A percentile compares a stretch with the other conserved stretches of the same genome.
These are phyloP conservation scores for Synergus gifuensis DNA, from an alignment of 2,888 invertebrate species.

Conservation along the genomic window DNA sequence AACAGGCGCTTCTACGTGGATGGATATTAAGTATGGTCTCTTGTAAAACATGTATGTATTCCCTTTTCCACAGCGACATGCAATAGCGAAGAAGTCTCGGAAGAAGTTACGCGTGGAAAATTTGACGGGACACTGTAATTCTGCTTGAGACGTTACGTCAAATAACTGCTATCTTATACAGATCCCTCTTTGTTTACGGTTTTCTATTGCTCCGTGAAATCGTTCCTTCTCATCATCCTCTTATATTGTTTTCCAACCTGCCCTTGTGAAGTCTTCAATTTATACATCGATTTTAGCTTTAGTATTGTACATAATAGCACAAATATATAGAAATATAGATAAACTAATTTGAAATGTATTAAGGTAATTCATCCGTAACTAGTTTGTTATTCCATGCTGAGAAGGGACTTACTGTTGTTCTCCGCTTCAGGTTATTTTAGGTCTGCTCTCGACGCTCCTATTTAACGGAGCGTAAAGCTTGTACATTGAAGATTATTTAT, in stretches of 20 bases:
- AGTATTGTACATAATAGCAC: too few relatives aligned
- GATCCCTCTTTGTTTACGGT: constrained; percentile 22
- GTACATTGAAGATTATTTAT: constrained; percentile 38
- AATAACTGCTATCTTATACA: constrained; percentile 29
- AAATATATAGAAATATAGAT: too few relatives aligned
- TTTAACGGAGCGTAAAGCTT: constrained; percentile 39
- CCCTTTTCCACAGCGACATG: constrained; percentile 3
- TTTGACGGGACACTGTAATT: constrained; percentile 35
- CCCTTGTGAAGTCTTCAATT: too few relatives aligned
- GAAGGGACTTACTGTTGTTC: constrained; percentile 26
- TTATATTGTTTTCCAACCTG: constrained; percentile 19
- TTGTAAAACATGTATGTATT: constrained; percentile 21
- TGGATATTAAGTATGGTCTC: constrained; percentile 49
- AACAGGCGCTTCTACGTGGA: constrained; percentile 48
- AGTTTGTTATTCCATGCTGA: constrained; percentile 6
- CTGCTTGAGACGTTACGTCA: constrained; percentile 34
- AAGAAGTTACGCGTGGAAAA: constrained; percentile 42
- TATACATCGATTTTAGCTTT: too few relatives aligned
- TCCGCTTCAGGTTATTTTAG: constrained; percentile 34
- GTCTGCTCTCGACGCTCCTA: constrained; percentile 30
- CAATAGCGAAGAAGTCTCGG: constrained; percentile 42
- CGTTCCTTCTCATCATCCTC: constrained; percentile 33
- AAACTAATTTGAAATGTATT: not conserved
- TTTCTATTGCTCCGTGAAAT: constrained; percentile 35
- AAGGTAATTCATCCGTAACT: not conserved